Base-by-base conservation (phyloP, 1,140 invertebrate genomes). In the Drosophila athabasca region DNA sequence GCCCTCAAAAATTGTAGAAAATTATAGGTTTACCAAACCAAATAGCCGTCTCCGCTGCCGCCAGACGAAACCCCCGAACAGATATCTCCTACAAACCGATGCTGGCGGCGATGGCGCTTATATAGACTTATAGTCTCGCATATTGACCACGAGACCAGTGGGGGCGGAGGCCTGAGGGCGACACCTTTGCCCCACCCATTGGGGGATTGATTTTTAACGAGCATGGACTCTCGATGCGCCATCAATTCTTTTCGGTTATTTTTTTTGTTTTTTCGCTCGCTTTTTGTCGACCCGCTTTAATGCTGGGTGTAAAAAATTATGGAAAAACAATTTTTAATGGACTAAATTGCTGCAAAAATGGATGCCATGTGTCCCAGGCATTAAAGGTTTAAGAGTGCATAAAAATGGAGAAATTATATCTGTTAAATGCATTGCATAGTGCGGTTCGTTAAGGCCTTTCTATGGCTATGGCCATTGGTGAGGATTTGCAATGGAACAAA, bases 151-250 rank as follows among this genome's bases (percentile, higher is more conserved):
- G 66, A 62, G 59, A 39, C 11, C 11, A 13, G 65, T n/a, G 46
- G 58, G 51, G 51, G 52, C 8, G 13, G 13, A 13, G 22, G 31
- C 5, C 26, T 24, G 9, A 4, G 52, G 48, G 61, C 82, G 72
- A 84, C 84, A 87, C 83, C 84, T 87, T 84, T 55, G 72, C 52
- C 55, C 77, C 57, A 65, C 68, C 66, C 76, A 62, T 65, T 73
- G 62, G 83, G 81, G 84, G 83, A 88, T 88, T 88, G 83, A 88
- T 88, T 88, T 88, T 88, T 88, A 88, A 88, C 83, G 83, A 88
- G 84, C 84, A 70, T 71, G 57, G 62, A 70, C 62, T 51, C 62
- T 48, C 43, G 11, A 59, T 60, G 50, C 66, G 70, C 70, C 75
- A 60, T 55, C 68, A 62, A 49, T 71, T 13, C 35, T 39, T 39